Conservation (phyloP, 1,140 invertebrate genomes). For the Formica selysi region DNA sequence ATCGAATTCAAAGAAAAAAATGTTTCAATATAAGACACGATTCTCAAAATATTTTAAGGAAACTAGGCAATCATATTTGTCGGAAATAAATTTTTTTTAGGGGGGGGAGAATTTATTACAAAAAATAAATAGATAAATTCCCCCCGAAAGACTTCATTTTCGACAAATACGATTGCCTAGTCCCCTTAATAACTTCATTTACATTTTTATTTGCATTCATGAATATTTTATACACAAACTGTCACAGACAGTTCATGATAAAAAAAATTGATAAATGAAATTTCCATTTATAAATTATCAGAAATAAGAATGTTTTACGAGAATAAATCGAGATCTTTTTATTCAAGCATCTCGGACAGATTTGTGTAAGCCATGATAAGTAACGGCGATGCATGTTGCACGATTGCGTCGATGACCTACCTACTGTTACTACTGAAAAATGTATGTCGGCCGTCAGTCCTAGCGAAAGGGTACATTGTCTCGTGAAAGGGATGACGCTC, state of each 20-base stretch:
- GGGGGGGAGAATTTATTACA: no score
- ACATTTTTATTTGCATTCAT: neutral
- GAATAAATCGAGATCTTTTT: conserved; percentile 4
- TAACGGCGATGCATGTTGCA: conserved; percentile 3
- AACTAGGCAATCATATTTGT: no score
- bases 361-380: conserved; percentile 1
- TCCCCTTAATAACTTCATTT: neutral
- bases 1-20: neutral
- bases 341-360: conserved; percentile 1
- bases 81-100: no score
- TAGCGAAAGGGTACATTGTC: conserved; percentile 69
- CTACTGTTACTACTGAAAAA: conserved; percentile 54
- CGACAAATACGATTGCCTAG: no score
- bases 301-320: neutral
- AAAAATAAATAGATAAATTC: no score
- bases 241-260: no score
- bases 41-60: neutral
- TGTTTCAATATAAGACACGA: neutral
- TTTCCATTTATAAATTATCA: neutral
- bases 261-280: neutral
- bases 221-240: neutral
- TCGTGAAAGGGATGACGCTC: conserved; percentile 78
- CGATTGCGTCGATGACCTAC: conserved; percentile 45
- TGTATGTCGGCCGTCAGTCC: conserved; percentile 27
- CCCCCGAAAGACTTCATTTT: no score